A percentile compares a stretch with the other conserved stretches of the same genome.
Conservation (phyloP, 2,888 invertebrate species). For the Drosophila infuscata region DNA sequence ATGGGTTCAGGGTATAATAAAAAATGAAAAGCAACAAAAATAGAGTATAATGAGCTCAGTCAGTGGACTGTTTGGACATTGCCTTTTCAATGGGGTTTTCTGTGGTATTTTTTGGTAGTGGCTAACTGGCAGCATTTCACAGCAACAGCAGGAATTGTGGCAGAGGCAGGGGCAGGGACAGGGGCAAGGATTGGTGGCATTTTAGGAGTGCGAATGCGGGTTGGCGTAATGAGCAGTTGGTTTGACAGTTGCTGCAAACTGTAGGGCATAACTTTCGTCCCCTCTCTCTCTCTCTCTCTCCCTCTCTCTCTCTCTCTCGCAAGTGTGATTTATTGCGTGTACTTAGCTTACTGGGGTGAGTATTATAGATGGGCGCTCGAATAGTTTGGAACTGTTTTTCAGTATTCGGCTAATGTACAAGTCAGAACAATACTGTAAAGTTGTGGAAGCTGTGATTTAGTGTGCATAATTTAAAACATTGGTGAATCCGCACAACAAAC, state of each 20-base stretch:
- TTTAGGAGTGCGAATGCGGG: constrained; percentile 22
- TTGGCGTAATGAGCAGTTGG: constrained; percentile 74
- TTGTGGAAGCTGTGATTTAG: constrained; percentile 46
- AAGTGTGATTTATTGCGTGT: constrained; percentile 68
- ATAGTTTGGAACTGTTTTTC: constrained; percentile 47
- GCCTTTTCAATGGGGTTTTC: constrained; percentile 43
- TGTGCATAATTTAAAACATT: constrained; percentile 42
- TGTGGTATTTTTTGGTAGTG: constrained; percentile 35
- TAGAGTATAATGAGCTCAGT: constrained; percentile 70
- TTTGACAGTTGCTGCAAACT: constrained; percentile 73
- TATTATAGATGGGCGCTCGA: constrained; percentile 56
- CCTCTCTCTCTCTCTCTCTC: too few species aligned
- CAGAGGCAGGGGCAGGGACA: not conserved
- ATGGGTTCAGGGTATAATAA: too few species aligned
- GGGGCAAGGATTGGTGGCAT: not conserved
- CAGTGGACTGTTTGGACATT: constrained; percentile 38
- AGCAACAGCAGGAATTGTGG: not conserved
- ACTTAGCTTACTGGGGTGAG: constrained; percentile 39
- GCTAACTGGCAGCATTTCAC: constrained; percentile 40
- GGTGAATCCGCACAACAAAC: constrained; percentile 28
- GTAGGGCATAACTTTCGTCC: constrained; percentile 70
- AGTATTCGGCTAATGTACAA: constrained; percentile 51
- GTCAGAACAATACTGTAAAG: constrained; percentile 57
- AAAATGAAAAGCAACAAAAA: constrained; percentile 34
- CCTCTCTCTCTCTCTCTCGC: constrained; percentile 11